Percentiles rank a stretch among this genome's conserved stretches.
Evolutionary conservation across 2,113 vertebrate genomes (phyloP).

Genomic region (Odontophorus gujanensis): DNA sequence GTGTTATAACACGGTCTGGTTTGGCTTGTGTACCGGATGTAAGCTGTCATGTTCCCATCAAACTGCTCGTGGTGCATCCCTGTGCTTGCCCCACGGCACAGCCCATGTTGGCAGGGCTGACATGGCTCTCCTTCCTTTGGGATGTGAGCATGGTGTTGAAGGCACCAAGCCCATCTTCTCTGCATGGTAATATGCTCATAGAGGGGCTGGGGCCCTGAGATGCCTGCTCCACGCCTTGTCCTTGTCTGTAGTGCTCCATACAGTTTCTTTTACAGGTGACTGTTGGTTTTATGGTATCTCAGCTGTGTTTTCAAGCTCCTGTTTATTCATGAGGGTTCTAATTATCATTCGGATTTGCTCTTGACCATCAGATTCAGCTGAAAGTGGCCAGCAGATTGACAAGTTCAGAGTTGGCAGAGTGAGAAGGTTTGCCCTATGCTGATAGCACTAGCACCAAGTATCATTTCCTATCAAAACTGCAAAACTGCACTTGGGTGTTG

Average conservation of each 20-base stretch:
- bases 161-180: background rate
- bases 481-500: rapidly evolving
- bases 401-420: background rate
- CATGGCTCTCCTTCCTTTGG: rapidly evolving
- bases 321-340: background rate
- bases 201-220: background rate
- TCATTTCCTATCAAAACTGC: background rate
- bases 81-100: background rate
- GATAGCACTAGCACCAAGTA: rapidly evolving
- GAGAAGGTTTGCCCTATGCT: rapidly evolving
- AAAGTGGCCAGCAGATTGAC: background rate
- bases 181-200: rapidly evolving
- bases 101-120: background rate
- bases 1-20: background rate
- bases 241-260: background rate
- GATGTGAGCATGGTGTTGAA: background rate
- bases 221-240: rapidly evolving
- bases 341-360: background rate
- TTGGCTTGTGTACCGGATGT: background rate
- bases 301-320: background rate
- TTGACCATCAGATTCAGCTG: background rate
- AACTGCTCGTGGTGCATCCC: background rate
- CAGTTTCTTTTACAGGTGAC: background rate
- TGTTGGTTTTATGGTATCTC: background rate
- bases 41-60: background rate